Conservation (phyloP, 2,888 invertebrate species). For the Orchestes rusci region DNA sequence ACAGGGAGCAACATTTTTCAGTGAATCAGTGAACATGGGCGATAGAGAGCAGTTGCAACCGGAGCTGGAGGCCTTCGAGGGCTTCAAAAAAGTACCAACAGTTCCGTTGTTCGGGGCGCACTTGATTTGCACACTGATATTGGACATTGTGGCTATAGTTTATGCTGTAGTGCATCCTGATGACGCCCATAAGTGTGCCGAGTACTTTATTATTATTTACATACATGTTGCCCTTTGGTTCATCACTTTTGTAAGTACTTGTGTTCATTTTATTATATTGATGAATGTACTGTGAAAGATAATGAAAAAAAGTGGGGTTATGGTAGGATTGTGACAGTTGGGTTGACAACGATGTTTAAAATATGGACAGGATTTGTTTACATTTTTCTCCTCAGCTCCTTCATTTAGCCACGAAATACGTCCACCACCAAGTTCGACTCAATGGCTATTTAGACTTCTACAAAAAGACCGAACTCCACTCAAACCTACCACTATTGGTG, state of each 20-base stretch:
- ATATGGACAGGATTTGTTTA: too few species aligned
- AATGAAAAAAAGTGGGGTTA: too few species aligned
- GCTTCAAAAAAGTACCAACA: slow-evolving; percentile 40
- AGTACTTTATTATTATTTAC: slow-evolving; percentile 54
- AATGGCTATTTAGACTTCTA: slow-evolving; percentile 64
- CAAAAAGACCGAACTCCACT: slow-evolving; percentile 52
- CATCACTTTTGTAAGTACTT: slow-evolving; percentile 48
- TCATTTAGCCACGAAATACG: slow-evolving; percentile 52
- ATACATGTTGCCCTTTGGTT: slow-evolving; percentile 53
- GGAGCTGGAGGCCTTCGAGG: slow-evolving; percentile 40
- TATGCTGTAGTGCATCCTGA: slow-evolving; percentile 40
- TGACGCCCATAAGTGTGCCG: slow-evolving; percentile 46
- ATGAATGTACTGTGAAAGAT: too few species aligned
- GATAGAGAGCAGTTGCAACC: slow-evolving; percentile 40
- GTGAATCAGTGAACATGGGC: slow-evolving; percentile 42
- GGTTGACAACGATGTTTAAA: too few species aligned
- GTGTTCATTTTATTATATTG: too few species aligned
- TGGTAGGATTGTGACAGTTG: too few species aligned
- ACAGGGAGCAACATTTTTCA: slow-evolving; percentile 44
- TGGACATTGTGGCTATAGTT: slow-evolving; percentile 40
- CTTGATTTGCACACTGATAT: slow-evolving; percentile 34
- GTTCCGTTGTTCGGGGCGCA: slow-evolving; percentile 37
- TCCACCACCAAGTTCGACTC: slow-evolving; percentile 54
- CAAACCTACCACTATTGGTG: slow-evolving; percentile 54
- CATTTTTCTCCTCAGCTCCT: slow-evolving; percentile 44